Conservation (phyloP, 1,140 invertebrate species). For the Diploscapter pachys region DNA sequence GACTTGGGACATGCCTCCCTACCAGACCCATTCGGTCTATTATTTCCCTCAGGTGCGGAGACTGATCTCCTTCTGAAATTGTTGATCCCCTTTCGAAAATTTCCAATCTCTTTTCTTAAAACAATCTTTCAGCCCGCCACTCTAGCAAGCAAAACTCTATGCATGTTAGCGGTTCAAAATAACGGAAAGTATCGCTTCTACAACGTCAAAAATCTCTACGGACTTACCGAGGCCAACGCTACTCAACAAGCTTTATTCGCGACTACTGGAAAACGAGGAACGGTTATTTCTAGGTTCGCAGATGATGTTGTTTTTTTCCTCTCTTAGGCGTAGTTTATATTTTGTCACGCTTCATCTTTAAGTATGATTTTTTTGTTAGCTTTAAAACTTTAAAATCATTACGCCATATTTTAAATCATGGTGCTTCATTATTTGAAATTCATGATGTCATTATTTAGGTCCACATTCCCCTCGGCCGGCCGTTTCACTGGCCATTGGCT, state of each 20-base stretch:
- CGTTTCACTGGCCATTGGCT: conserved; percentile 66
- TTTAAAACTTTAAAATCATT: no score
- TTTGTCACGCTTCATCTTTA: no score
- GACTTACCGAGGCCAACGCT: conserved; percentile 71
- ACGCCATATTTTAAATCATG: no score
- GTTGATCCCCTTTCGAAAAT: background rate
- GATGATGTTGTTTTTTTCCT: no score
- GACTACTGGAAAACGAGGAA: conserved; percentile 58
- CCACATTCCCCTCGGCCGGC: conserved; percentile 65
- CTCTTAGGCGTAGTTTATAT: no score
- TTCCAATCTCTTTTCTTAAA: conserved; percentile 61
- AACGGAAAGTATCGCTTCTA: conserved; percentile 63
- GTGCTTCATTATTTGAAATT: conserved; percentile 40
- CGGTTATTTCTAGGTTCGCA: conserved; percentile 61
- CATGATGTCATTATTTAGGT: conserved; percentile 61
- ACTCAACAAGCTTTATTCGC: conserved; percentile 63
- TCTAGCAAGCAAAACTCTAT: conserved; percentile 73
- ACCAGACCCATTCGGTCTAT: conserved; percentile 38
- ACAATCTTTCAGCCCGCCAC: conserved; percentile 31
- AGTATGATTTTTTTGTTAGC: no score
- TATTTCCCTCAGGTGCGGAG: conserved; percentile 5
- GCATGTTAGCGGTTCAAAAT: conserved; percentile 75
- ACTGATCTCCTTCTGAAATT: background rate
- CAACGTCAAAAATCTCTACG: conserved; percentile 79
- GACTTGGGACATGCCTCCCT: conserved; percentile 45